Conservation (phyloP, 2,888 invertebrate species). For the Hartigia nigra region DNA sequence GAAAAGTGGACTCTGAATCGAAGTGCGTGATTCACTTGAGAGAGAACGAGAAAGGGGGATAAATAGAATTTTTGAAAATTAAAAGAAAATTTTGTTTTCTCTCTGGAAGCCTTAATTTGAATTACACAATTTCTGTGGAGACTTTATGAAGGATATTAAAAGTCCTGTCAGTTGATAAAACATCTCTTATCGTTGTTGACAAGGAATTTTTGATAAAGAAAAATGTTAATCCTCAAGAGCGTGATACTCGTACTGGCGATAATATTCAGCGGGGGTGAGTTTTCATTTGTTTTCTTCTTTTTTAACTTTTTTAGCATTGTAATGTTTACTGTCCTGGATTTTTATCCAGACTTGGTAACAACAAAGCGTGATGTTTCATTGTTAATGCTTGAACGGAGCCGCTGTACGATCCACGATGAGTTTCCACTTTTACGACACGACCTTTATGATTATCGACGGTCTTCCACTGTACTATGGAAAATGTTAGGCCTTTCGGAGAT, state of each 20-base stretch:
- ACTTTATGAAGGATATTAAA: neutral
- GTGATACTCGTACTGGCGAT: conserved; percentile 50
- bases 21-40: neutral
- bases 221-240: conserved; percentile 50
- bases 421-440: conserved; percentile 1
- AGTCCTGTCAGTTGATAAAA: neutral
- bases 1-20: neutral
- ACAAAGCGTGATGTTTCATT: neutral
- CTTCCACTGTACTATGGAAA: neutral
- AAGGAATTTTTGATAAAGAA: conserved; percentile 9
- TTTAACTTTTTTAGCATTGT: neutral
- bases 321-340: neutral
- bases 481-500: neutral
- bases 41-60: neutral
- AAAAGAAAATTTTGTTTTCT: neutral
- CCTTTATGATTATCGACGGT: conserved; percentile 1
- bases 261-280: conserved; percentile 55
- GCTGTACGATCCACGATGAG: neutral
- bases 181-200: neutral
- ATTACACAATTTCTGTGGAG: neutral
- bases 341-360: neutral
- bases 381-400: neutral
- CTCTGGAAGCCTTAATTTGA: neutral
- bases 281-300: neutral
- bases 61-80: neutral